Conservation (phyloP, 2,888 invertebrate genomes). For the Syritta pipiens region DNA sequence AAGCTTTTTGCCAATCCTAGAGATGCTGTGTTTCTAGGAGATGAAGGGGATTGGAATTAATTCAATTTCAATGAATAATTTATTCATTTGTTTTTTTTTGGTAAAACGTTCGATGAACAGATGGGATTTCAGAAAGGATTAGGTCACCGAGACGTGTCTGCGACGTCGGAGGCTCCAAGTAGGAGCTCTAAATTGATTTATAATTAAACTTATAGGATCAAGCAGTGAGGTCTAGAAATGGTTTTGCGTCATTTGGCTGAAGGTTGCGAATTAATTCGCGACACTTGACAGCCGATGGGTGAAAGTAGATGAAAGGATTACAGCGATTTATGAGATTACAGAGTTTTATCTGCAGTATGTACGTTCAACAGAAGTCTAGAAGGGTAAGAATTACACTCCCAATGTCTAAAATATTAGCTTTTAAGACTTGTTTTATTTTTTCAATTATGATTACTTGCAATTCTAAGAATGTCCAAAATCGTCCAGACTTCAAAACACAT, state of each 20-base stretch:
- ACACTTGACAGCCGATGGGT: no score
- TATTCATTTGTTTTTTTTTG: neutral
- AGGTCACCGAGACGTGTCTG: neutral
- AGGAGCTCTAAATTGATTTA: neutral
- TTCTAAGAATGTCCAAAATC: no score
- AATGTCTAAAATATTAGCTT: no score
- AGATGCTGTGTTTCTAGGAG: neutral
- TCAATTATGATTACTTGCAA: no score
- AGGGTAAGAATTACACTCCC: no score
- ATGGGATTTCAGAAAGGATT: neutral
- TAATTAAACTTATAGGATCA: neutral
- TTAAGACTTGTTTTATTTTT: no score
- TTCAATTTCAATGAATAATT: constrained; percentile 20
- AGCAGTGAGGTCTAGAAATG: neutral
- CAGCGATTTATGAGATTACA: no score
- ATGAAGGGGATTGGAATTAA: neutral
- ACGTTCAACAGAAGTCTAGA: no score
- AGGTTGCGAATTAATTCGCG: no score
- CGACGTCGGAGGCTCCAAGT: neutral
- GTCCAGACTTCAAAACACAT: no score
- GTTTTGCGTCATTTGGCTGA: neutral
- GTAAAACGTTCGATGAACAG: constrained; percentile 1
- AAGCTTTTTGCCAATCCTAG: neutral
- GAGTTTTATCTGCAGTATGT: no score
- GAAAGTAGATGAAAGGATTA: no score